These are phyloP conservation scores for Muntiacus muntjak DNA, from an alignment of 2,113 vertebrate genomes.

Conservation along the genomic window DNA sequence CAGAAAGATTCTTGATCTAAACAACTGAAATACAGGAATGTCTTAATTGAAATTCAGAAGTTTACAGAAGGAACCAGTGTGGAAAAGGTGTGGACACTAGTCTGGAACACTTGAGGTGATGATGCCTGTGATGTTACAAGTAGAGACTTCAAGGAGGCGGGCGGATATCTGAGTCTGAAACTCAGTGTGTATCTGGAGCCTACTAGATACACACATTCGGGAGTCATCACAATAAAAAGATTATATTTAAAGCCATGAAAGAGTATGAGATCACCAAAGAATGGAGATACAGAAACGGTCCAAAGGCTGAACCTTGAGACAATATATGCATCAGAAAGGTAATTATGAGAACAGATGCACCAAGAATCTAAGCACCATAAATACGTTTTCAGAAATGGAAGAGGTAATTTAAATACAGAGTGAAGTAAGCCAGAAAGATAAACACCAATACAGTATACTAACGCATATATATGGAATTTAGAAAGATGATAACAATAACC, in stretches of 20 bases:
- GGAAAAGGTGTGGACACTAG: neutral
- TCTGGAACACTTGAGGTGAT: neutral
- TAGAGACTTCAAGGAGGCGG: neutral
- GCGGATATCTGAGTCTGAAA: neutral
- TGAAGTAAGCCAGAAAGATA: too few species aligned
- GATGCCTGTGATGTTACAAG: neutral
- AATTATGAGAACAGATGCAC: neutral
- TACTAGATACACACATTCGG: neutral
- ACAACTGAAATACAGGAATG: neutral
- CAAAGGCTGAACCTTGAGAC: neutral
- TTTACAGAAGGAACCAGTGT: neutral
- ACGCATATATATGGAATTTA: too few species aligned
- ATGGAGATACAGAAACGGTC: neutral
- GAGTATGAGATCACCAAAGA: neutral
- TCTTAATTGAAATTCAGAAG: neutral
- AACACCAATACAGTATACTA: too few species aligned
- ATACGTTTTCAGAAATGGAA: neutral
- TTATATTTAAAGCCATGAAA: neutral
- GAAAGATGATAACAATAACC: too few species aligned
- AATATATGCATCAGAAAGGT: neutral
- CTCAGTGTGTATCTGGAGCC: neutral
- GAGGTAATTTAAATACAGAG: neutral
- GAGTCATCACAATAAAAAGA: neutral
- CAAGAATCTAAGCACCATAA: neutral
- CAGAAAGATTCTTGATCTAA: neutral